Evolutionary conservation across 1,140 invertebrate species (phyloP).

Genomic region (Drosophila repletoides): DNA sequence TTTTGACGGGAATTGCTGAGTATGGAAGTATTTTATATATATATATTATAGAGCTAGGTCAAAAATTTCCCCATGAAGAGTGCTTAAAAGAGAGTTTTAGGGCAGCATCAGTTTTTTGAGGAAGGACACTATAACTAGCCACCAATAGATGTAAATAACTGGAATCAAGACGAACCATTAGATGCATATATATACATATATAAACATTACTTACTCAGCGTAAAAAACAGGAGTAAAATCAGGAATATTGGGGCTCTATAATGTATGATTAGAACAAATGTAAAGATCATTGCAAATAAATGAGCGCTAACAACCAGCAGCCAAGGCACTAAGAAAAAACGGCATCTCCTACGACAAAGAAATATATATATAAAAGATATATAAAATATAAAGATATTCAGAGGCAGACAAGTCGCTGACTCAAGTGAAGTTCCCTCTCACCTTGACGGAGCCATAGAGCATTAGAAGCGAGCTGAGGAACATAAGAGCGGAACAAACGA

Average conservation of each 20-base stretch:
- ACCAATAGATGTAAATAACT: constrained; percentile 14
- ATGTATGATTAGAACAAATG: neutral
- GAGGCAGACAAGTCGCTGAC: neutral
- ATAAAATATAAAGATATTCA: no score
- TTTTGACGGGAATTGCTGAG: constrained; percentile 23
- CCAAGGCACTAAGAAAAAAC: constrained; percentile 24
- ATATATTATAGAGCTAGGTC: no score
- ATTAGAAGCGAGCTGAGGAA: neutral
- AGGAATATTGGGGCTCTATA: neutral
- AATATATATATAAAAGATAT: neutral
- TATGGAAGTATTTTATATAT: no score
- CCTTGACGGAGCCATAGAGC: neutral
- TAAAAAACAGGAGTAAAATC: neutral
- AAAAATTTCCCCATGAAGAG: neutral
- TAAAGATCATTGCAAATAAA: neutral
- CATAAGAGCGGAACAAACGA: neutral
- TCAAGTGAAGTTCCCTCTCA: no score
- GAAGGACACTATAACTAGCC: constrained; percentile 10
- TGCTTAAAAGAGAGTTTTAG: no score
- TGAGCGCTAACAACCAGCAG: neutral
- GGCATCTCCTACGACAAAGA: neutral
- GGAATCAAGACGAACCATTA: neutral
- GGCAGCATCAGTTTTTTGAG: neutral
- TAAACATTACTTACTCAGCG: constrained; percentile 3
- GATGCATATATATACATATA: neutral